Evolutionary conservation across 2,113 vertebrate genomes (phyloP).

Genomic region (Clupea harengus): DNA sequence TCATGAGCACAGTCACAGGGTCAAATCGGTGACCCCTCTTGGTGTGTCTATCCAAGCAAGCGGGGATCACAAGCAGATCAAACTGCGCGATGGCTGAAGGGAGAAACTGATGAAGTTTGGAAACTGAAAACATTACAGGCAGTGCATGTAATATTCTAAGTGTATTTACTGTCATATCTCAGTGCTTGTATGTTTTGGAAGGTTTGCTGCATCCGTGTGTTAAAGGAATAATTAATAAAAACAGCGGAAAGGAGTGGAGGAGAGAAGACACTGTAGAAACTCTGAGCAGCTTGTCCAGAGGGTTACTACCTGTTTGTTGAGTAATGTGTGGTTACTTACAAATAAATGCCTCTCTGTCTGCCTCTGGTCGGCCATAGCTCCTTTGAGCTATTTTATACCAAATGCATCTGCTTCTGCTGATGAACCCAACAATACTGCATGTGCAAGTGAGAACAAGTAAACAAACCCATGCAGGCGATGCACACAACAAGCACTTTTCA

Average conservation of each 20-base stretch:
- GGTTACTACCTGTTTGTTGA: not conserved
- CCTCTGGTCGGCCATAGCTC: not conserved
- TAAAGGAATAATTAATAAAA: not conserved
- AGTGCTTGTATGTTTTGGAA: too few species aligned
- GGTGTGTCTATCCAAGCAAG: not conserved
- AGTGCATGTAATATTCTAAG: too few species aligned
- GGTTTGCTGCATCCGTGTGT: too few species aligned
- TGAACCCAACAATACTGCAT: not conserved
- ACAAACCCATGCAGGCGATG: not conserved
- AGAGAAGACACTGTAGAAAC: not conserved
- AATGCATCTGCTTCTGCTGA: not conserved
- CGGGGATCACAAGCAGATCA: not conserved
- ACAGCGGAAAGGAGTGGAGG: not conserved
- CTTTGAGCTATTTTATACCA: not conserved
- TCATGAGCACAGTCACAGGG: not conserved
- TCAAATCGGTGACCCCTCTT: not conserved
- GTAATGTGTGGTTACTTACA: not conserved
- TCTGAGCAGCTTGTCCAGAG: not conserved
- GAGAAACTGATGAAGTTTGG: too few species aligned
- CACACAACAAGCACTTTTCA: not conserved
- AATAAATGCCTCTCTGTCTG: not conserved
- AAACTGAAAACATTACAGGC: too few species aligned
- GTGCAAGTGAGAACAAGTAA: not conserved
- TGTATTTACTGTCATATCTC: too few species aligned
- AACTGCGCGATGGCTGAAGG: too few species aligned